Conservation (phyloP, 2,113 vertebrate species). For the Eudyptes chrysolophus region DNA sequence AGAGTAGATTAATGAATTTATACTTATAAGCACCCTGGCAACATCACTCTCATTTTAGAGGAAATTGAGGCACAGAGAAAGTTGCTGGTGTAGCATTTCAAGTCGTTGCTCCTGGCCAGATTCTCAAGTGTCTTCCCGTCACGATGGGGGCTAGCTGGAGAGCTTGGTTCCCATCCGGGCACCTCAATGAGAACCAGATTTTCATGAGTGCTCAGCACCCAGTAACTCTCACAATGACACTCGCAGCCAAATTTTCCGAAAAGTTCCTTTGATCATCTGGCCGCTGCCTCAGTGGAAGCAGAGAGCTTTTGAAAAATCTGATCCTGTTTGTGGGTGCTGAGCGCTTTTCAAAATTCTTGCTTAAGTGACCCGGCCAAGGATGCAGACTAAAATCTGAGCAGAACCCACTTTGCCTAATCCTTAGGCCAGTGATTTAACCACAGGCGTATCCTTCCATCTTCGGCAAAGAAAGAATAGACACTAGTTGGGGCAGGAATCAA, state of each 20-base stretch:
- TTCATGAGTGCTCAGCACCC: neutral
- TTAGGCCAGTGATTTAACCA: slow-evolving; percentile 40
- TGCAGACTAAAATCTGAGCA: slow-evolving; percentile 42
- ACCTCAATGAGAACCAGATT: slow-evolving; percentile 30
- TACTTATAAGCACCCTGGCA: slow-evolving; percentile 21
- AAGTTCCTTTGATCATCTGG: slow-evolving; percentile 31
- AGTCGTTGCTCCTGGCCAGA: neutral
- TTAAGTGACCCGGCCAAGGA: slow-evolving; percentile 46
- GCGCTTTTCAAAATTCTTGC: slow-evolving; percentile 43
- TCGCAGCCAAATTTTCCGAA: neutral
- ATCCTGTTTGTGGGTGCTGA: slow-evolving; percentile 18
- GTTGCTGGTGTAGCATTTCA: neutral
- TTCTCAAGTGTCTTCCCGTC: neutral
- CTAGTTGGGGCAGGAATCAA: slow-evolving; percentile 7
- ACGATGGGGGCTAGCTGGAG: neutral
- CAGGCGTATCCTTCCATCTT: slow-evolving; percentile 48
- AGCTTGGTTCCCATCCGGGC: neutral
- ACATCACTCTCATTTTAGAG: neutral
- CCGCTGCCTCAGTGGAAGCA: neutral
- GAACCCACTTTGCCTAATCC: slow-evolving; percentile 31
- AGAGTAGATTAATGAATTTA: slow-evolving; percentile 24
- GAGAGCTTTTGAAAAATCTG: slow-evolving; percentile 31
- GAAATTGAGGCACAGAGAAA: slow-evolving; percentile 14
- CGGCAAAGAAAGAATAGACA: slow-evolving; percentile 30
- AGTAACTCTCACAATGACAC: neutral